These are phyloP conservation scores for Stenchaetothrips biformis DNA, from an alignment of 2,888 invertebrate genomes.

Conservation along the genomic window DNA sequence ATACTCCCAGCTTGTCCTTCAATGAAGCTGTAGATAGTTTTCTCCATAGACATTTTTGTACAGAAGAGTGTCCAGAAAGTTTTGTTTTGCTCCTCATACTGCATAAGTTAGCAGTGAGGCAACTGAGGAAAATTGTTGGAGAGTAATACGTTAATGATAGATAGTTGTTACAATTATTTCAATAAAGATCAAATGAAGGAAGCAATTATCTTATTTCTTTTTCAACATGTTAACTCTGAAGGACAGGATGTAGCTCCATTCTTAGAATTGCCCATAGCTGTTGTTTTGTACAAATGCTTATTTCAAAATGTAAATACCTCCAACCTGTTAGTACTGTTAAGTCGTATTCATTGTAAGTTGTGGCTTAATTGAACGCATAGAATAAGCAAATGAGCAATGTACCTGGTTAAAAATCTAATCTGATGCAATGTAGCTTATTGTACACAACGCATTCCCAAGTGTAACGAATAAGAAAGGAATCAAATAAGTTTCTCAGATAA, in stretches of 20 bases:
- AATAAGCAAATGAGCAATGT: constrained; percentile 18
- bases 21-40: not conserved
- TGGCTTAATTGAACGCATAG: constrained; percentile 12
- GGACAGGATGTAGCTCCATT: not conserved
- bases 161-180: not conserved
- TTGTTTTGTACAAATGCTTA: constrained; percentile 11
- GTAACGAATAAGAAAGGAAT: constrained; percentile 12
- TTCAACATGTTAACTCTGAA: not conserved
- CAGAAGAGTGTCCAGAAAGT: too few relatives aligned
- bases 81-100: not conserved
- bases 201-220: not conserved
- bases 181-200: not conserved
- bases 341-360: constrained; percentile 18
- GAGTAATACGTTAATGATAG: not conserved
- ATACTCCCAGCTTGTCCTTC: not conserved
- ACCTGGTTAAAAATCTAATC: constrained; percentile 21
- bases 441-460: constrained; percentile 23
- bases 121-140: not conserved
- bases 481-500: constrained; percentile 12
- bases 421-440: constrained; percentile 23
- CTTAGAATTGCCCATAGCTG: not conserved
- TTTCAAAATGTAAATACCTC: not conserved
- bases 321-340: not conserved
- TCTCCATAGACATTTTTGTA: not conserved
- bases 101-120: not conserved